Evolutionary conservation across 1,140 invertebrate species (phyloP), one percentile per base, ranked within the genome.

Genomic region (Drosophila sp.): DNA sequence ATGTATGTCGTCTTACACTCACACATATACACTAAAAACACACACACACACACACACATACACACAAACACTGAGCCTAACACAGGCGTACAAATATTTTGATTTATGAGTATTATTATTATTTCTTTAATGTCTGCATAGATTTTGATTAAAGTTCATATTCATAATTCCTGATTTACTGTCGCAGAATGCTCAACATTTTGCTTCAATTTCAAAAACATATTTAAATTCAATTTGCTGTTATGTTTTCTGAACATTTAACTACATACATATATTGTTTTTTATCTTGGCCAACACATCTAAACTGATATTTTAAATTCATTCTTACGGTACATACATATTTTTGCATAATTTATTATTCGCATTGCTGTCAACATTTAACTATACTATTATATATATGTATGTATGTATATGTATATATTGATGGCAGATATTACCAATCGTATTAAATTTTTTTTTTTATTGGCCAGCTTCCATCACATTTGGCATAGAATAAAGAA

Each of bases 81-180:
- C 41, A 40, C 25, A 66, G 66, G 66, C 66, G 50, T 62, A 65
- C 54, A 72, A 55, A 79, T 72, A 74, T 76, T 70, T 35, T 38
- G 56, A 35, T 50, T 50, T 27, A 25, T 33, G 17, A 35, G n/a
- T 33, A 25, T 6, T 17, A 17, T 17, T 17, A 17, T 17, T 17
- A 17, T 35, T 35, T 55, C 50, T 56, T 66, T 47, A 27, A 50
- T 50, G 23, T 50, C 8, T 27, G 44, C 7, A 56, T 74, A 50
- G 32, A 76, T 76, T 76, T 76, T 76, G 73, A 76, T 76, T 70
- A 79, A 64, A 70, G 50, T 64, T 69, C 32, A 76, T 76, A 76
- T 60, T 74, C 35, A 70, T 76, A 76, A 70, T 76, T 76, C 73
- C 73, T 76, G 73, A 76, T 76, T 74, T 62, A 58, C 56, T 25